A percentile compares a stretch with the other conserved stretches of the same genome.
These are phyloP conservation scores for Drosophila sordidula DNA, from an alignment of 2,888 invertebrate species.

Conservation along the genomic window DNA sequence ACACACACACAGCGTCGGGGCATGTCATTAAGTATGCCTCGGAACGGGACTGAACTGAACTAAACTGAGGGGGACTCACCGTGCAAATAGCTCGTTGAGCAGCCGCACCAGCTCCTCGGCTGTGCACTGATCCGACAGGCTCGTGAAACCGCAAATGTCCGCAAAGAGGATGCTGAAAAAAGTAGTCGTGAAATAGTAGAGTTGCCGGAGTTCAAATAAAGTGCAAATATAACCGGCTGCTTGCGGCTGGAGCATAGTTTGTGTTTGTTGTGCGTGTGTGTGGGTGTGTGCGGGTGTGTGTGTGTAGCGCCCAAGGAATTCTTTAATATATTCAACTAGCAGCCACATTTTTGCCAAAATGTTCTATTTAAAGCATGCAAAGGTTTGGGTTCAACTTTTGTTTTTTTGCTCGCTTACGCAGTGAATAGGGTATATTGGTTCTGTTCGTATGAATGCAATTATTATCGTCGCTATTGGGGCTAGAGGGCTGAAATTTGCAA, in stretches of 20 bases:
- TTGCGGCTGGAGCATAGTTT: conserved; percentile 8
- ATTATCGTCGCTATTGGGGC: too few species aligned
- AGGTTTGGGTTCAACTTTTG: conserved; percentile 18
- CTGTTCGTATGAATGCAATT: too few species aligned
- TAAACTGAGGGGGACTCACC: conserved; percentile 86
- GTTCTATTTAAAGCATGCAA: conserved; percentile 25
- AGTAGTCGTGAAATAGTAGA: background rate
- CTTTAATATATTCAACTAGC: conserved; percentile 46
- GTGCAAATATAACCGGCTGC: conserved; percentile 18
- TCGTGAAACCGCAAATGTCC: conserved; percentile 96
- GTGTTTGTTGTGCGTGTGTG: background rate
- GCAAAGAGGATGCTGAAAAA: conserved; percentile 93
- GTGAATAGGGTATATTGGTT: too few species aligned
- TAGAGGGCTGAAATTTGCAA: too few species aligned
- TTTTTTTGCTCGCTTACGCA: background rate
- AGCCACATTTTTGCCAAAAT: conserved; percentile 7
- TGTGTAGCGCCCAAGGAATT: conserved; percentile 27
- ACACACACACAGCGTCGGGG: background rate
- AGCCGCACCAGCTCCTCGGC: conserved; percentile 95
- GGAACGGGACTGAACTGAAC: background rate
- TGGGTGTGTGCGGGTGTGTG: background rate
- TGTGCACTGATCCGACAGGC: conserved; percentile 95
- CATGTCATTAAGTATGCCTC: conserved; percentile 53
- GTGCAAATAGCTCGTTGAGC: conserved; percentile 95
- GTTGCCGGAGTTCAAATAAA: conserved; percentile 22